Conservation (phyloP, 2,797 vertebrate species). For the Percopsis omiscomaycus region DNA sequence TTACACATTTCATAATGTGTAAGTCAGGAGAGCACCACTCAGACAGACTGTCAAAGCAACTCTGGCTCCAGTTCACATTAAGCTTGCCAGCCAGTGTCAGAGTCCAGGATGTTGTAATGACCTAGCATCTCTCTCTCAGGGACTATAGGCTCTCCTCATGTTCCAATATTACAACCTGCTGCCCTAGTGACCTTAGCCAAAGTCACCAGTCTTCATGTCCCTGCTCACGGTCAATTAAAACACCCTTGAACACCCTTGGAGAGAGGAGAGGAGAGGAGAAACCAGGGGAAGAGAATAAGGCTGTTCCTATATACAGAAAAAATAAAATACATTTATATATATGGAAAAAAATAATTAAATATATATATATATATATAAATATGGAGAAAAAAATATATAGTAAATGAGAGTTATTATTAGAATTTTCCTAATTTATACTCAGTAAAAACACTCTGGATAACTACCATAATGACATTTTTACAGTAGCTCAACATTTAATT, state of each 20-base stretch:
- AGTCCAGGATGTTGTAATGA: conserved; percentile 28
- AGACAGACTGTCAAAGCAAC: background rate
- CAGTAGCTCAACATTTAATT: no score
- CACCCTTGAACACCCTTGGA: background rate
- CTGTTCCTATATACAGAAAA: no score
- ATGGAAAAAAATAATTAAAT: no score
- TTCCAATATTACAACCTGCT: conserved; percentile 29
- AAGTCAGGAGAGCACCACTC: no score
- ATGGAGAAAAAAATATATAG: no score
- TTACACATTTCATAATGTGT: conserved; percentile 1
- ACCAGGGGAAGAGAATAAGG: background rate
- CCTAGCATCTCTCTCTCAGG: conserved; percentile 25
- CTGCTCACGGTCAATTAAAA: conserved; percentile 8
- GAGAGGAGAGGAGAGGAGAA: background rate
- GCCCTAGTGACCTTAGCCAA: conserved; percentile 45
- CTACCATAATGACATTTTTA: no score
- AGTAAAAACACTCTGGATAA: no score
- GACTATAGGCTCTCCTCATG: conserved; percentile 35
- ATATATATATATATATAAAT: no score
- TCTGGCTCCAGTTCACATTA: conserved; percentile 5
- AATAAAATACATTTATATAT: no score
- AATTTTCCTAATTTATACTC: no score
- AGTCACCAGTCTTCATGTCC: conserved; percentile 31
- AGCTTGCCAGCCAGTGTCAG: background rate
- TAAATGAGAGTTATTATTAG: no score